A percentile compares a stretch with the other conserved stretches of the same genome.
These are phyloP conservation scores for Scolopax mira DNA, from an alignment of 2,113 vertebrate species.

Conservation along the genomic window DNA sequence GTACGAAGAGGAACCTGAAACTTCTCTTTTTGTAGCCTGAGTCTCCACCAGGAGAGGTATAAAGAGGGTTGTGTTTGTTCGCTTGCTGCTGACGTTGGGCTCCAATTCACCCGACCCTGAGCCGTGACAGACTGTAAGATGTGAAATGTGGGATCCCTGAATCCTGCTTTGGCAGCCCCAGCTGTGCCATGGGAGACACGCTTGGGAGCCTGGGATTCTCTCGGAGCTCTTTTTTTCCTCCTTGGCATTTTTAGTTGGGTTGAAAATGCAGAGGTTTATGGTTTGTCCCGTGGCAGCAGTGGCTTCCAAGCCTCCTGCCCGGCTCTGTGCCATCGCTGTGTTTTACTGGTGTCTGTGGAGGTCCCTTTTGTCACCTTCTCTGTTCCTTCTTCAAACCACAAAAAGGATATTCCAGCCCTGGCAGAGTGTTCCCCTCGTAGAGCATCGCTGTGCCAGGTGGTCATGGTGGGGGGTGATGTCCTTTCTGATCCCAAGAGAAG, in stretches of 20 bases:
- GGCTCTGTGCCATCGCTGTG: neutral
- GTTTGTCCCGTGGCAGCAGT: neutral
- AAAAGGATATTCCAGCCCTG: accelerated
- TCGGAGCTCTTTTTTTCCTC: neutral
- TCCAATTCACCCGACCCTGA: neutral
- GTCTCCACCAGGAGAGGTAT: neutral
- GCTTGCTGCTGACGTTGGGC: accelerated
- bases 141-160: neutral
- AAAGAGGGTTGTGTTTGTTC: neutral
- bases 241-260: neutral
- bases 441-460: neutral
- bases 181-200: neutral
- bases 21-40: neutral
- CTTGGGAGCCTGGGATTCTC: neutral
- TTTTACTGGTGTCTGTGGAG: accelerated
- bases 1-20: neutral
- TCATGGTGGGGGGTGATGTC: neutral
- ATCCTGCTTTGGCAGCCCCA: neutral
- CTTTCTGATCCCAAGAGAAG: neutral
- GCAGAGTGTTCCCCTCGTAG: accelerated
- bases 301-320: neutral
- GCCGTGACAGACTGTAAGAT: neutral
- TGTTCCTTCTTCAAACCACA: neutral
- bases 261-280: neutral
- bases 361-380: neutral